Conservation (phyloP, 2,888 invertebrate genomes). For the Diarsia dahlii region DNA sequence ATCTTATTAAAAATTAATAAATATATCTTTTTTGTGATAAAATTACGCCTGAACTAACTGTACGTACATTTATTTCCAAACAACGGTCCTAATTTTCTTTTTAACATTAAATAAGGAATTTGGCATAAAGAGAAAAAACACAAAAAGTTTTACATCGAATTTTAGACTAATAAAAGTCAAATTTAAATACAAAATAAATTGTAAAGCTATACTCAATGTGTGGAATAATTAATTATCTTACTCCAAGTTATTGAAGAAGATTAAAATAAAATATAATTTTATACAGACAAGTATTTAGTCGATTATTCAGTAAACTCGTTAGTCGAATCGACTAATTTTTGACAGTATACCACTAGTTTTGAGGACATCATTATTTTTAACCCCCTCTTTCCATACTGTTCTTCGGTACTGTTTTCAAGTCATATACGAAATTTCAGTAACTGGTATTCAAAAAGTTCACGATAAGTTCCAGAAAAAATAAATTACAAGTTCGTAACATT, state of each 20-base stretch:
- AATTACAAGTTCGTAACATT: constrained; percentile 59
- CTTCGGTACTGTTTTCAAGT: not conserved
- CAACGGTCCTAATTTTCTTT: constrained; percentile 11
- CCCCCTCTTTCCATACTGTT: constrained; percentile 11
- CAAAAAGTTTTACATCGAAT: constrained; percentile 25
- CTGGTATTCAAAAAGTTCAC: constrained; percentile 29
- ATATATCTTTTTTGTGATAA: not conserved
- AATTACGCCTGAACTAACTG: constrained; percentile 2
- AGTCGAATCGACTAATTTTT: constrained; percentile 30
- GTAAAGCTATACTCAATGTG: constrained; percentile 32
- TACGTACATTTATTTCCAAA: constrained; percentile 12
- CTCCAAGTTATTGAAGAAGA: constrained; percentile 31
- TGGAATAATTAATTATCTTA: constrained; percentile 50
- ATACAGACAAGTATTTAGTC: constrained; percentile 51
- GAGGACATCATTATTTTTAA: constrained; percentile 20
- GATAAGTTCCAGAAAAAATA: constrained; percentile 37
- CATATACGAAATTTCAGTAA: not conserved
- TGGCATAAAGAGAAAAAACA: constrained; percentile 58
- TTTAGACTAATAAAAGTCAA: constrained; percentile 25
- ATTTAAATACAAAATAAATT: constrained; percentile 43
- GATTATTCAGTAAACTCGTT: constrained; percentile 39
- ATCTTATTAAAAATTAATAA: not conserved
- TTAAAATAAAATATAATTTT: constrained; percentile 43
- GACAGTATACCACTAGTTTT: constrained; percentile 28
- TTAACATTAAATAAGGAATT: constrained; percentile 34